These are phyloP conservation scores for Lacerta agilis DNA, from an alignment of 2,797 vertebrate species.

Conservation along the genomic window DNA sequence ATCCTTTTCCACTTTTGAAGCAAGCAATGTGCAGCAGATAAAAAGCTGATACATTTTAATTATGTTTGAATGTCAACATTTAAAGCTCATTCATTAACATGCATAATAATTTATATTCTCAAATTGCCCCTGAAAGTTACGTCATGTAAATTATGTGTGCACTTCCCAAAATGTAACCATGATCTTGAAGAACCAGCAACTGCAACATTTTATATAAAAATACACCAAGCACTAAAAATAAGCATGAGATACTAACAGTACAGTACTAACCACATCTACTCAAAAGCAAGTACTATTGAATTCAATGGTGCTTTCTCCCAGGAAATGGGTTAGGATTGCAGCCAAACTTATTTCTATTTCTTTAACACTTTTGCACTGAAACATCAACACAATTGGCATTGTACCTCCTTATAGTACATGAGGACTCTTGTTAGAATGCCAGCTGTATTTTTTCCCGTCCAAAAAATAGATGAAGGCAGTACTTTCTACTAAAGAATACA, in stretches of 20 bases:
- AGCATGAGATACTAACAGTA: too few species aligned
- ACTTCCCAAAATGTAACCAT: background rate
- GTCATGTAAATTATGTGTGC: background rate
- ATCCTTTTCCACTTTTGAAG: slow-evolving; percentile 37
- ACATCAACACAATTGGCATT: background rate
- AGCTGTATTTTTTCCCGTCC: background rate
- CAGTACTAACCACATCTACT: too few species aligned
- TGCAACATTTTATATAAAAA: background rate
- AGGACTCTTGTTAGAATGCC: background rate
- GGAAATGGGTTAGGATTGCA: too few species aligned
- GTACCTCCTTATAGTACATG: background rate
- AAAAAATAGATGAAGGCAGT: background rate
- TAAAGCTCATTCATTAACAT: slow-evolving; percentile 1
- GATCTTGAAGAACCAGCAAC: background rate
- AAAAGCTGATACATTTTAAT: slow-evolving; percentile 44
- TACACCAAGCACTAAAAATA: too few species aligned
- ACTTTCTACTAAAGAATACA: background rate
- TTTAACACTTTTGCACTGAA: background rate
- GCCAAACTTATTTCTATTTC: background rate
- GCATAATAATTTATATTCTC: background rate
- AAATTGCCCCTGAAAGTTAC: background rate
- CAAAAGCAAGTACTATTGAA: too few species aligned
- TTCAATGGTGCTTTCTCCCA: too few species aligned
- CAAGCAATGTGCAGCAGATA: slow-evolving; percentile 49
- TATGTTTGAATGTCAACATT: slow-evolving; percentile 48